Percentiles rank a stretch among this genome's conserved stretches.
Evolutionary conservation across 2,797 vertebrate species (phyloP).

Genomic region (Tapirus indicus): DNA sequence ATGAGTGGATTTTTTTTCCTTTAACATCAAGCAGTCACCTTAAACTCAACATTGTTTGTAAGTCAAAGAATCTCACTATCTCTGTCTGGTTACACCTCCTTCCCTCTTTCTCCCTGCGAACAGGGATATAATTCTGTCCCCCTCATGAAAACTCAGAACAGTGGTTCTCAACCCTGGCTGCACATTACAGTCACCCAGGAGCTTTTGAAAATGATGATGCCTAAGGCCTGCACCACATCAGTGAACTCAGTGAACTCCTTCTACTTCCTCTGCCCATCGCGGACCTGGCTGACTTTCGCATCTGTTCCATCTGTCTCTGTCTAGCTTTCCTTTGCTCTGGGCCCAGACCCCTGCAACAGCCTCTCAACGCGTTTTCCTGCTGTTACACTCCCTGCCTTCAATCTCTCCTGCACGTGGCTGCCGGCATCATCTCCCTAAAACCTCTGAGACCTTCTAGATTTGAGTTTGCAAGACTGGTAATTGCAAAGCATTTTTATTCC

Average conservation of each 20-base stretch:
- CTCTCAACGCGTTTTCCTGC: background rate
- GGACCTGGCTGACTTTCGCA: background rate
- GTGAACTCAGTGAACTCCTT: background rate
- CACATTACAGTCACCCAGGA: background rate
- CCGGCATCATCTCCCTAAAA: background rate
- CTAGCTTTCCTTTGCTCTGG: background rate
- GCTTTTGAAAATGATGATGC: background rate
- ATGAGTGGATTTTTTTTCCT: background rate
- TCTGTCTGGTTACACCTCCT: background rate
- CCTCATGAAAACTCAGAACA: background rate
- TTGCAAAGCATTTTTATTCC: background rate
- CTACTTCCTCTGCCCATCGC: background rate
- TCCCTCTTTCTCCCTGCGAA: too few species aligned
- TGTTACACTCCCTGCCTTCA: background rate
- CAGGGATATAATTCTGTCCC: background rate
- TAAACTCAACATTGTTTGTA: background rate
- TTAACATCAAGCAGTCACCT: background rate
- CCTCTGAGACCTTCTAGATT: background rate
- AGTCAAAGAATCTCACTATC: background rate
- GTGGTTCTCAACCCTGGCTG: background rate
- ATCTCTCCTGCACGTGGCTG: background rate
- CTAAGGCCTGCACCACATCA: too few species aligned
- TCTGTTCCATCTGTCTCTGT: background rate
- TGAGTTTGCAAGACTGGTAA: background rate
- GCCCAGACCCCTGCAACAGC: background rate